Evolutionary conservation across 2,888 invertebrate genomes (phyloP), one percentile per base, ranked within the genome.

Genomic region (Gasteruption jaculator): DNA sequence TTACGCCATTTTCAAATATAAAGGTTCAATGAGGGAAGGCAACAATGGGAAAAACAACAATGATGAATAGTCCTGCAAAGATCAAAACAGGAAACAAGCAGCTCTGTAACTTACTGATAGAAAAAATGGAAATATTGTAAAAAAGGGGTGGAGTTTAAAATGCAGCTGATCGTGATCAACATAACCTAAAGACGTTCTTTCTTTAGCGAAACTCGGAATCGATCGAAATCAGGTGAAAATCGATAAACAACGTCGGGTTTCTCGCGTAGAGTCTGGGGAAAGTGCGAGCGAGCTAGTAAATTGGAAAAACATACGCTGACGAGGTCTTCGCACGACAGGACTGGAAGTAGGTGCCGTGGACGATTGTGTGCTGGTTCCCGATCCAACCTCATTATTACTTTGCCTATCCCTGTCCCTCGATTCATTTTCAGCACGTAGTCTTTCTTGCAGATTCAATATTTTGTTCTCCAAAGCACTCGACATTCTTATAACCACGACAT

Each of bases 401-500:
- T 76, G 74, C 69, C 74, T 76, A 72, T 77, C 78, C 69, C 76
- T 73, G 66, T 75, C 79, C 68, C 72, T 68, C 58, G 76, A 76
- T 73, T 77, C 81, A 74, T 79, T 81, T 75, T 78, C 82, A 68
- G 80, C 82, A 73, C 82, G 81, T 58, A 91, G 76, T 62, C 86
- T 80, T 69, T 85, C 85, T 73, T 91, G 83, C 73, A 92, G 78
- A 66, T 83, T 85, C 74, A 86, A 81, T 68, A 92, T 79, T 78
- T 85, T 89, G 64, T 84, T 85, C 72, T 85, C 85, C 70, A 85
- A 77, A 71, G 80, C 79, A 75, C 81, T 80, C 73, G 84, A 83
- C 83, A 84, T 84, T 63, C 62, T 66, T 48, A 49, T n/a, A n/a
- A n/a, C n/a, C n/a, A n/a, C n/a, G n/a, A n/a, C n/a, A n/a, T n/a